Evolutionary conservation across 2,113 vertebrate genomes (phyloP).

Genomic region (Drymodes brunneopygia): DNA sequence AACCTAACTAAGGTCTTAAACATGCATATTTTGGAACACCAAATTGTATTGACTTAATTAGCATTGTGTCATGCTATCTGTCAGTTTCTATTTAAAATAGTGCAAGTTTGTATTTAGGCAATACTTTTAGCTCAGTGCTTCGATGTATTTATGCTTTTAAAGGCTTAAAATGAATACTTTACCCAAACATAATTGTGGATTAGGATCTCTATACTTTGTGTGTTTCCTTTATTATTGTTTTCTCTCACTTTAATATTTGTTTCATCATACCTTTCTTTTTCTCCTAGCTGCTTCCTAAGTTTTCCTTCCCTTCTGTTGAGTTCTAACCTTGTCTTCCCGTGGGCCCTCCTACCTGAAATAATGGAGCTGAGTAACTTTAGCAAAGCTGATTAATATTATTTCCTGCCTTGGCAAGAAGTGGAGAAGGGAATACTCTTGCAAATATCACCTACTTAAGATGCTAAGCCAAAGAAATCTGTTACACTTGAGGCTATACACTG

Average conservation of each 20-base stretch:
- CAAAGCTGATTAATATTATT: constrained; percentile 38
- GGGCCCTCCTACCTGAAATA: background rate
- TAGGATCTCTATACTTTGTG: background rate
- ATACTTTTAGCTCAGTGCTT: background rate
- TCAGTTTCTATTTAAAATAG: background rate
- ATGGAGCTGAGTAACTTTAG: background rate
- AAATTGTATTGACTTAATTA: background rate
- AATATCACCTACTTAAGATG: constrained; percentile 45
- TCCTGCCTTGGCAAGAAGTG: background rate
- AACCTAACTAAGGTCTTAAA: background rate
- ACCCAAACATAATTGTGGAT: background rate
- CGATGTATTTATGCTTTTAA: background rate
- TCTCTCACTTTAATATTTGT: background rate
- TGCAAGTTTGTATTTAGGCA: background rate
- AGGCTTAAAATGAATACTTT: background rate
- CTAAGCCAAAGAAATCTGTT: constrained; percentile 28
- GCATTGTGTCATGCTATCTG: background rate
- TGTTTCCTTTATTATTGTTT: background rate
- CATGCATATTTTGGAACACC: background rate
- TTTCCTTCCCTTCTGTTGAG: background rate
- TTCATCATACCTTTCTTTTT: background rate
- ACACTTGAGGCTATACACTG: constrained; percentile 2
- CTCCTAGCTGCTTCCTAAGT: background rate
- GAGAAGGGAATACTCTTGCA: constrained; percentile 25
- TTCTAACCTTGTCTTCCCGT: background rate